Evolutionary conservation across 2,797 vertebrate species (phyloP), one percentile per base, ranked within the genome.

Genomic region (Bradypus variegatus): DNA sequence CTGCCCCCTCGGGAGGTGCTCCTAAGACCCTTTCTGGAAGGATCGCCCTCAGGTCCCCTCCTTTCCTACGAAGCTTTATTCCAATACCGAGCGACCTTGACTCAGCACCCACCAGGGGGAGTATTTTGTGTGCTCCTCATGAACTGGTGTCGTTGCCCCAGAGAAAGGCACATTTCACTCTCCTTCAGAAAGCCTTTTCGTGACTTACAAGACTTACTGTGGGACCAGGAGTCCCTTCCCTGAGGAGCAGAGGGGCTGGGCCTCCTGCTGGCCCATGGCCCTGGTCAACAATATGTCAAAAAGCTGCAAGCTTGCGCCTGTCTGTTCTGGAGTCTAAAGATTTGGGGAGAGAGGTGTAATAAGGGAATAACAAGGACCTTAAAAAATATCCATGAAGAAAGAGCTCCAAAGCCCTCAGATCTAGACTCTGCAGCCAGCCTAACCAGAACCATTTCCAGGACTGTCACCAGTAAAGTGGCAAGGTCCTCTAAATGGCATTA

Each of bases 191-290:
- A 73, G 64, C 31, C 38, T 69, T 21, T 78, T 73, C 36, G 55
- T 91, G 88, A 92, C 53, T 84, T 92, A 90, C 0, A 36, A 48
- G 58, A 53, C 84, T 94, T 77, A 93, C 53, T 81, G 86, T 80
- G 80, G 38, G 76, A 41, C 79, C 23, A 41, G 64, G n/a, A 89
- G 38, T 16, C 50, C 16, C 38, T 78, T 85, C 27, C 36, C 85
- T 89, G 50, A 21, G 64, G n/a, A 64, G 31, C 13, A 73, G 23
- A 36, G 6, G 50, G 29, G 69, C 70, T 60, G 12, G 14, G 31
- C 58, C 33, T 90, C 55, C 41, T 79, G 29, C 65, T 67, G 82
- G 83, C 77, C 87, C 60, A 78, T 72, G 72, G 65, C 72, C 79
- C 41, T 79, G 16, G 62, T 73, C 62, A 50, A n/a, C 85, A 65